Percentiles rank a stretch among this genome's conserved stretches.
phyloP scores from a whole-genome alignment of 2,888 invertebrate species.

The Anagyrus pseudococci region DNA sequence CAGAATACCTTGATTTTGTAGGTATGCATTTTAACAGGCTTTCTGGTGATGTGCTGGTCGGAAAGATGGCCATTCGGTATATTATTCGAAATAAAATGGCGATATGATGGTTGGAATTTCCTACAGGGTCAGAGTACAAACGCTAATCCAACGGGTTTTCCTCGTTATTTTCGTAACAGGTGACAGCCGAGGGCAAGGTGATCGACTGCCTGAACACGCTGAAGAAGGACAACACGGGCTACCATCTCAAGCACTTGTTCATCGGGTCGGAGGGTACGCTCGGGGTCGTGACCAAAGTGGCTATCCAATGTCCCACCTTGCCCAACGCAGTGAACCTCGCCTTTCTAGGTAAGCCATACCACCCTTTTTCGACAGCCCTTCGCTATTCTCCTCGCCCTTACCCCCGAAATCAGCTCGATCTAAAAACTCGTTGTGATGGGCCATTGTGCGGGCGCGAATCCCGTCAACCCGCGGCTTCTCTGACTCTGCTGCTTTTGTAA shows the following conservation, averaged over 20 bases:
- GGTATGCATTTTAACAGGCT: no score
- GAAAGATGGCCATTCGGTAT: no score
- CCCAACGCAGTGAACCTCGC: constrained; percentile 86
- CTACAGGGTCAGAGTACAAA: no score
- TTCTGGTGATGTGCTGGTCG: no score
- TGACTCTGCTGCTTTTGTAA: background rate
- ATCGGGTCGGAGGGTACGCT: constrained; percentile 98
- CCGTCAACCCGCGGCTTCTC: no score
- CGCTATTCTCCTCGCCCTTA: background rate
- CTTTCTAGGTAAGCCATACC: constrained; percentile 71
- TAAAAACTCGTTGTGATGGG: no score
- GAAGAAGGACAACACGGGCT: constrained; percentile 98
- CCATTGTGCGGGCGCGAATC: no score
- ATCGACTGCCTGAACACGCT: constrained; percentile 84
- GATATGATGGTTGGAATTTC: no score
- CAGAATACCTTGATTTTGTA: no score
- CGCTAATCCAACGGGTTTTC: no score
- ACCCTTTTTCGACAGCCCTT: background rate
- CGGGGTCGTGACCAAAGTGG: constrained; percentile 91
- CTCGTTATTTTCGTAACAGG: constrained; percentile 65
- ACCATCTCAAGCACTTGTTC: constrained; percentile 94
- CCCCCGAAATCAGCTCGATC: background rate
- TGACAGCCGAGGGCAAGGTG: constrained; percentile 84
- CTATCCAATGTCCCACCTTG: constrained; percentile 86
- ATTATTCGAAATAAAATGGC: no score